Evolutionary conservation across 2,797 vertebrate genomes (phyloP).

Genomic region (Phaenicophaeus curvirostris): DNA sequence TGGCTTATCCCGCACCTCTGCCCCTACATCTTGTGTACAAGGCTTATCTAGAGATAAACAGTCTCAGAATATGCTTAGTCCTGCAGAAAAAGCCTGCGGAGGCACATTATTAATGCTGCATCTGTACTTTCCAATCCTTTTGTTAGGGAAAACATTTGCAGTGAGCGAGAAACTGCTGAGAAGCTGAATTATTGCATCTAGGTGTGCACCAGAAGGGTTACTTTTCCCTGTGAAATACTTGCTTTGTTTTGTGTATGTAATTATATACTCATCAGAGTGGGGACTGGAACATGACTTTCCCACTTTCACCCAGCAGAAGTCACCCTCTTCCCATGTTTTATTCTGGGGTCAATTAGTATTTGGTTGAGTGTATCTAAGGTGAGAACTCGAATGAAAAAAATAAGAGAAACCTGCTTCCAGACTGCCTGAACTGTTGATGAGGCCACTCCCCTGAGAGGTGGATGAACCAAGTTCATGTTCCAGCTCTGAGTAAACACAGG

Average conservation of each 20-base stretch:
- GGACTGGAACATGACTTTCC: not conserved
- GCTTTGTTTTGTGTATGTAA: not conserved
- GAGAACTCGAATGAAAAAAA: not conserved
- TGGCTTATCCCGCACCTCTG: not conserved
- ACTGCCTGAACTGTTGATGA: not conserved
- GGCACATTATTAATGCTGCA: rapidly evolving
- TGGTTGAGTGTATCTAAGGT: not conserved
- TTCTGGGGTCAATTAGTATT: not conserved
- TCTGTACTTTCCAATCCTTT: not conserved
- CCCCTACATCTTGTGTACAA: not conserved
- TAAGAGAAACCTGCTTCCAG: not conserved
- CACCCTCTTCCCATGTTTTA: not conserved
- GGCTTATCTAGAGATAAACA: not conserved
- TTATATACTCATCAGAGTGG: not conserved
- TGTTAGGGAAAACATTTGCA: not conserved
- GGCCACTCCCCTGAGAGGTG: not conserved
- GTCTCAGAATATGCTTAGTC: not conserved
- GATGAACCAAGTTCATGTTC: not conserved
- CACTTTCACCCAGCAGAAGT: constrained; percentile 31
- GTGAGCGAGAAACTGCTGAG: not conserved
- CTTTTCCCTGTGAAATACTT: not conserved
- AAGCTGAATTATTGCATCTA: not conserved
- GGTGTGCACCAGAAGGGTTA: not conserved
- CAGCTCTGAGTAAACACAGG: not conserved
- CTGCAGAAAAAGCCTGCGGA: not conserved